These are phyloP conservation scores for Glaucomys volans DNA, from an alignment of 2,113 vertebrate genomes.

Conservation along the genomic window DNA sequence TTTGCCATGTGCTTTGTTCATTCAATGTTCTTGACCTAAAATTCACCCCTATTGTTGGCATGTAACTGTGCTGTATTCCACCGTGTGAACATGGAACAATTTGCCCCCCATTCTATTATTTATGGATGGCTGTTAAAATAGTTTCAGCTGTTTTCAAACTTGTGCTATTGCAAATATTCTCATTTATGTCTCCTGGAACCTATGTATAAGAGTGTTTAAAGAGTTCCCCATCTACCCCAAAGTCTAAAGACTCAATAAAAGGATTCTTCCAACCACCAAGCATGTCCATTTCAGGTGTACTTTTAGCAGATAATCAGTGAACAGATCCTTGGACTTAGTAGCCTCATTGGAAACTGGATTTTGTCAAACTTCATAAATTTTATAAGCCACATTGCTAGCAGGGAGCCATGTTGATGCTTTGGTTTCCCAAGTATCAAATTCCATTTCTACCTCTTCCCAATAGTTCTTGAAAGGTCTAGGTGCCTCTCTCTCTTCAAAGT, in stretches of 20 bases:
- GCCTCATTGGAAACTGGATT: neutral
- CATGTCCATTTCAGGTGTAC: neutral
- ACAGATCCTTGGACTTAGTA: neutral
- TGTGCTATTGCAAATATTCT: neutral
- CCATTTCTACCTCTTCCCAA: neutral
- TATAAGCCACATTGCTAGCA: neutral
- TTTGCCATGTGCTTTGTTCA: neutral
- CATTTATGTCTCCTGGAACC: neutral
- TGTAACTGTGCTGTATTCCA: neutral
- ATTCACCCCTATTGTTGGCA: neutral
- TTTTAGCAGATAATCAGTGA: neutral
- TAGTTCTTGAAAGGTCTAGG: neutral
- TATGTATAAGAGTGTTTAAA: neutral
- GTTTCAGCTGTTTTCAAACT: neutral
- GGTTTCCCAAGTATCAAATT: neutral
- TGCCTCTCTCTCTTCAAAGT: neutral
- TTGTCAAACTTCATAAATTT: neutral
- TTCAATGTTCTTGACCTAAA: neutral
- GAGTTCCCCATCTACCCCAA: neutral
- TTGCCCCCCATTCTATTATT: neutral
- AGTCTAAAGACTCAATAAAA: neutral
- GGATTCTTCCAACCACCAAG: neutral
- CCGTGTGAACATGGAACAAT: neutral
- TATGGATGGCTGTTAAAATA: neutral
- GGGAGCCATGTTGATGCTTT: neutral